Evolutionary conservation across 1,140 invertebrate species (phyloP).

Genomic region (Augochlora pura): DNA sequence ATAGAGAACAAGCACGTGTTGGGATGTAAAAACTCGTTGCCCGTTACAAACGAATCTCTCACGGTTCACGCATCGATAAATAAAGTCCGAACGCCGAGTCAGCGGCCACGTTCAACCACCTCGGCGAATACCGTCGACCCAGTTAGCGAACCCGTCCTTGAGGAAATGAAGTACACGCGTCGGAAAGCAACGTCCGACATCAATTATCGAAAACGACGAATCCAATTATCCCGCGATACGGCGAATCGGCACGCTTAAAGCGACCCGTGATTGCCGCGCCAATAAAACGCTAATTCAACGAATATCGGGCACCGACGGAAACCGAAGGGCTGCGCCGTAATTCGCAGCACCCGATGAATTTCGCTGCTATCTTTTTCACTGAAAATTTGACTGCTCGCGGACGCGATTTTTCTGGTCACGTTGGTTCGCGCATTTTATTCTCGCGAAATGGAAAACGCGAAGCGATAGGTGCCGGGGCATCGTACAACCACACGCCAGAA

Average conservation of each 20-base stretch:
- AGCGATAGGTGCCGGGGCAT: too few relatives aligned
- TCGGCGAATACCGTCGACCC: background rate
- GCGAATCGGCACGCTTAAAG: slow-evolving; percentile 39
- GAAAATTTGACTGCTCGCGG: too few relatives aligned
- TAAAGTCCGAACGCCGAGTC: too few relatives aligned
- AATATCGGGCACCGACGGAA: background rate
- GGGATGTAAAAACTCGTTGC: too few relatives aligned
- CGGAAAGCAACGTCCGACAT: slow-evolving; percentile 9
- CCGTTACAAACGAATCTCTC: too few relatives aligned
- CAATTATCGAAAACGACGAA: slow-evolving; percentile 62
- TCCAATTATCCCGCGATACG: slow-evolving; percentile 61
- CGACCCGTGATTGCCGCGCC: slow-evolving; percentile 45
- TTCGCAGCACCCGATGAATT: background rate
- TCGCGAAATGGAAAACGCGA: too few relatives aligned
- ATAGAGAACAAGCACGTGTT: too few relatives aligned
- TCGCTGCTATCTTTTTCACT: background rate
- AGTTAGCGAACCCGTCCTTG: background rate
- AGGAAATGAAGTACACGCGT: background rate
- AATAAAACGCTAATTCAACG: slow-evolving; percentile 61
- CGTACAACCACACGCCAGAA: slow-evolving; percentile 11
- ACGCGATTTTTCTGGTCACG: too few relatives aligned
- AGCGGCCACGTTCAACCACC: too few relatives aligned
- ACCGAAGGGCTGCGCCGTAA: slow-evolving; percentile 5
- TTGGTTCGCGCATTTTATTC: too few relatives aligned
- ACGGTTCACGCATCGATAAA: too few relatives aligned